Evolutionary conservation across 2,888 invertebrate species (phyloP), one percentile per base, ranked within the genome.

Genomic region (Plusia festucae): DNA sequence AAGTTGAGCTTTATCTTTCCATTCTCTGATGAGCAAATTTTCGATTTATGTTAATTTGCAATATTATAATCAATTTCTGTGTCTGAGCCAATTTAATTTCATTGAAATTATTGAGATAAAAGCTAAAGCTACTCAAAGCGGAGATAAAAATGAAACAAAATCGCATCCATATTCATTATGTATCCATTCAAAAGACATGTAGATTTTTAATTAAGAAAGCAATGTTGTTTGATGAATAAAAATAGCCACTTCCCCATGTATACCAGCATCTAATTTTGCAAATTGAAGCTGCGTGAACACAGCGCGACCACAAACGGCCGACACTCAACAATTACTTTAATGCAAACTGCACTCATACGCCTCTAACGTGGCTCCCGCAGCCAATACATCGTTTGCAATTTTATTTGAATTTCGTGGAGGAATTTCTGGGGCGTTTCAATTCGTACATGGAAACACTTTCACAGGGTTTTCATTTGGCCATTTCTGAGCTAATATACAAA

Each of bases 341-440:
- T 90, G 86, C 88, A 89, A 90, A 89, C 88, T 87, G 85, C 85
- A 84, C 83, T 87, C 82, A 86, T 86, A 88, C 81, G 82, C 84
- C 80, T 81, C 78, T 85, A 86, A 83, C 83, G 79, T 76, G 73
- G 69, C 79, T 71, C 62, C 65, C 82, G 77, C 78, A 74, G 82
- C 82, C 87, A 85, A 88, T 89, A 88, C 85, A 86, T 87, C 87
- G 87, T 87, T 89, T 88, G 87, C 88, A 88, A 90, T 90, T 92
- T 90, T 86, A 90, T 90, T 90, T 85, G 85, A 88, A 86, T 86
- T 86, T 86, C 76, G 73, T 76, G 66, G 70, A 82, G 74, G 67
- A 85, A 81, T 84, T 88, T 82, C 84, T 71, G 75, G 73, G 78
- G 74, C 79, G 80, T 87, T 88, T 86, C 81, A 85, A 85, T 86